phyloP scores from a whole-genome alignment of 2,113 vertebrate species.

The Ginglymostoma cirratum region DNA sequence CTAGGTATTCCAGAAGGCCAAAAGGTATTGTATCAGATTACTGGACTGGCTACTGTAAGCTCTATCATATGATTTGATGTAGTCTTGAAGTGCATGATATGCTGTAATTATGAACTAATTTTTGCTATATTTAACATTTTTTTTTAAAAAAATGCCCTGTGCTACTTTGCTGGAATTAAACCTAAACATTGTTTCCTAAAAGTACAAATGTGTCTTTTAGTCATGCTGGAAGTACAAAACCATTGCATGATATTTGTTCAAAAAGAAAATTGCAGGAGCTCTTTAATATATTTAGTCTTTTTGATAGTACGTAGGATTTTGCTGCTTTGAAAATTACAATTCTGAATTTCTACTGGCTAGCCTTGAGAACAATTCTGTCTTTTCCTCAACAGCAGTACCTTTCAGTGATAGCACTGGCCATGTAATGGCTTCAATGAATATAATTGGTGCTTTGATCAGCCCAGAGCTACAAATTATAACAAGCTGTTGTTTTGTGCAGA shows the following conservation, averaged over 20 bases:
- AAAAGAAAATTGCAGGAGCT: too few species aligned
- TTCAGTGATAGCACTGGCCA: conserved; percentile 37
- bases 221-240: not conserved
- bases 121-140: not conserved
- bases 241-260: not conserved
- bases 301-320: not conserved
- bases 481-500: not conserved
- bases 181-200: not conserved
- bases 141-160: not conserved
- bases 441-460: conserved; percentile 31
- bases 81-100: not conserved
- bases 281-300: not conserved
- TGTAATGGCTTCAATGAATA: not conserved
- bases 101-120: not conserved
- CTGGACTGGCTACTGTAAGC: not conserved
- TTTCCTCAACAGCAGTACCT: conserved; percentile 27
- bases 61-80: not conserved
- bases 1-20: conserved; percentile 55
- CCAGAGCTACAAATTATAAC: conserved; percentile 26
- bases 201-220: not conserved
- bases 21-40: conserved; percentile 61
- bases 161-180: not conserved
- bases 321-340: not conserved
- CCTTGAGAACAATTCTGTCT: conserved; percentile 36
- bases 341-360: not conserved